These are phyloP conservation scores for Paedocypris sp. DNA, from an alignment of 2,113 vertebrate species.

Conservation along the genomic window DNA sequence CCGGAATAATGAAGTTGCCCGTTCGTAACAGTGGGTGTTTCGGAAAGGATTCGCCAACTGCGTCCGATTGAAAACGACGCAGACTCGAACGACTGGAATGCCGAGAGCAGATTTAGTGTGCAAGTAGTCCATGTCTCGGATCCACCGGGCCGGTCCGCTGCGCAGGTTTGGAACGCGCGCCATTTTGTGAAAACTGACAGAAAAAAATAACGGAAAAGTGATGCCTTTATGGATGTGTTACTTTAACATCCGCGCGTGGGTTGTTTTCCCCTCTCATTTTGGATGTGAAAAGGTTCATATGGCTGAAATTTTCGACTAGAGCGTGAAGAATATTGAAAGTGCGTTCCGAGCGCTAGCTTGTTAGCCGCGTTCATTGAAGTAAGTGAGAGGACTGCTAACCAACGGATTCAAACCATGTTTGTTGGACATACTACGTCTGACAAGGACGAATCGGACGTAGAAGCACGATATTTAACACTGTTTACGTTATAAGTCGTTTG, in stretches of 20 bases:
- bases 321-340: conserved; percentile 43
- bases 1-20: conserved; percentile 72
- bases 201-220: conserved; percentile 61
- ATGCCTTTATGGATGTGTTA: conserved; percentile 41
- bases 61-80: conserved; percentile 47
- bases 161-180: conserved; percentile 94
- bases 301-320: conserved; percentile 29
- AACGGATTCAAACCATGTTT: conserved; percentile 28
- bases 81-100: conserved; percentile 47
- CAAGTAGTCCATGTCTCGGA: conserved; percentile 64
- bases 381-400: conserved; percentile 46
- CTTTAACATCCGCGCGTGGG: conserved; percentile 35
- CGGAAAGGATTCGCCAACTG: conserved; percentile 47
- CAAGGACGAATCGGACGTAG: background rate
- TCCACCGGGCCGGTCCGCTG: conserved; percentile 80
- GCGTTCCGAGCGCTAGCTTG: conserved; percentile 49
- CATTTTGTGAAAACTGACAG: conserved; percentile 93
- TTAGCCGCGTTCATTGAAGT: conserved; percentile 16
- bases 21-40: conserved; percentile 54
- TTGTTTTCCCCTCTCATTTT: conserved; percentile 10
- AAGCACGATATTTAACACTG: background rate
- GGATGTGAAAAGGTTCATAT: conserved; percentile 8
- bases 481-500: conserved; percentile 44
- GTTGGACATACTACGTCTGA: background rate
- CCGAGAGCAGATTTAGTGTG: conserved; percentile 50